Base-by-base conservation (phyloP, 2,888 invertebrate genomes). In the Luperina testacea region DNA sequence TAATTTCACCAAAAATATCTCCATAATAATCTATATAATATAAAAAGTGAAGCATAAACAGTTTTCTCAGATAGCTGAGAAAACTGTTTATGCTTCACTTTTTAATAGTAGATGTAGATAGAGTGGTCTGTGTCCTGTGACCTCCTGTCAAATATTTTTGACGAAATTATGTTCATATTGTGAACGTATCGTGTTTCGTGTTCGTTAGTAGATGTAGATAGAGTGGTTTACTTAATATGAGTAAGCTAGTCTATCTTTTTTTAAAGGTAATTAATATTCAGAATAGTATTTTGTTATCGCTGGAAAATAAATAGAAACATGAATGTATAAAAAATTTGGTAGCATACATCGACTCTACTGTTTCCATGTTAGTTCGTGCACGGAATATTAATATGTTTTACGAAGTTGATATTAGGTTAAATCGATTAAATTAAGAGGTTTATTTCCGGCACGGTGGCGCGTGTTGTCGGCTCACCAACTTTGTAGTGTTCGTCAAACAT, bases 401-500 rank as follows among this genome's bases (percentile, higher is more conserved):
- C 45, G 65, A 71, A 64, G 73, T 76, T 71, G 77, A 75, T 78
- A 83, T 75, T 75, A 70, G 59, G 67, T 77, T 74, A 61, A 64
- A 82, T 79, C 70, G 63, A 86, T 84, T 80, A 64, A 80, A 69
- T 83, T 80, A 69, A 8, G 32, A 75, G 69, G 76, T 79, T 81
- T 84, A 86, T 76, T 82, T 79, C 78, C 27, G 48, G 69, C 64
- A 13, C 71, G 32, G 67, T n/a, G 57, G 27, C 67, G 72, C 57
- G 63, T 76, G 71, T 51, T 71, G 71, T 57, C 61, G 63, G 48
- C 72, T 68, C 69, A 61, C 65, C 59, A 68, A 80, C 75, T 85
- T 79, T 90, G 81, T 87, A 90, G 90, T 90, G 88, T 82, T 86
- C 77, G 61, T 84, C 84, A 88, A 90, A 90, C 87, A 88, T 78